Percentiles rank a stretch among this genome's conserved stretches.
These are phyloP conservation scores for Paraescarpia echinospica DNA, from an alignment of 1,140 invertebrate genomes.

Conservation along the genomic window DNA sequence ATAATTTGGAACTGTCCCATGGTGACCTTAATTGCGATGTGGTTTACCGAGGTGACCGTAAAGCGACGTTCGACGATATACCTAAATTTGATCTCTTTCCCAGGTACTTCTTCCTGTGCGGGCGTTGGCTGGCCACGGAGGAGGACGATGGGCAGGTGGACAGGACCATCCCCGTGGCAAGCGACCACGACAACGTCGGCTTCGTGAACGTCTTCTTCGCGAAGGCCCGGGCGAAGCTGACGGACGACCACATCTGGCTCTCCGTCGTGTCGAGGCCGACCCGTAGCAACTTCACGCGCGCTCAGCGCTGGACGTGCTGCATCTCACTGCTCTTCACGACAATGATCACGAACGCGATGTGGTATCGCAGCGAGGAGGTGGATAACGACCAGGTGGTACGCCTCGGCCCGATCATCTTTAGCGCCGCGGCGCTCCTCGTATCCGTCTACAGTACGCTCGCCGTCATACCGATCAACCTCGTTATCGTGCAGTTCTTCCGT, in stretches of 20 bases:
- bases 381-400: not conserved
- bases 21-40: no score
- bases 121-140: constrained; percentile 60
- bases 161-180: constrained; percentile 55
- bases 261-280: constrained; percentile 58
- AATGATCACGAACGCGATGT: constrained; percentile 62
- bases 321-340: constrained; percentile 57
- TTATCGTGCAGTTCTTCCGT: constrained; percentile 25
- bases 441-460: constrained; percentile 19
- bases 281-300: constrained; percentile 58
- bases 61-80: not conserved
- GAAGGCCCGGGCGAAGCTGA: constrained; percentile 51
- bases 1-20: no score
- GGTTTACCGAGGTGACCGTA: no score
- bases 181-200: constrained; percentile 44
- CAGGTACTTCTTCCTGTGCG: constrained; percentile 39
- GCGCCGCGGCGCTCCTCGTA: not conserved
- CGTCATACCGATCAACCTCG: constrained; percentile 22
- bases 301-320: constrained; percentile 58
- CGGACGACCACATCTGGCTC: constrained; percentile 61
- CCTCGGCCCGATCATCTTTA: constrained; percentile 25
- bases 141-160: constrained; percentile 59
- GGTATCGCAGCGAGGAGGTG: constrained; percentile 46
- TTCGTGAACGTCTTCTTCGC: constrained; percentile 56
- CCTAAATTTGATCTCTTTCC: constrained; percentile 5